Evolutionary conservation across 1,140 invertebrate genomes (phyloP), one percentile per base, ranked within the genome.

Genomic region (Drosophila sturtevanti): DNA sequence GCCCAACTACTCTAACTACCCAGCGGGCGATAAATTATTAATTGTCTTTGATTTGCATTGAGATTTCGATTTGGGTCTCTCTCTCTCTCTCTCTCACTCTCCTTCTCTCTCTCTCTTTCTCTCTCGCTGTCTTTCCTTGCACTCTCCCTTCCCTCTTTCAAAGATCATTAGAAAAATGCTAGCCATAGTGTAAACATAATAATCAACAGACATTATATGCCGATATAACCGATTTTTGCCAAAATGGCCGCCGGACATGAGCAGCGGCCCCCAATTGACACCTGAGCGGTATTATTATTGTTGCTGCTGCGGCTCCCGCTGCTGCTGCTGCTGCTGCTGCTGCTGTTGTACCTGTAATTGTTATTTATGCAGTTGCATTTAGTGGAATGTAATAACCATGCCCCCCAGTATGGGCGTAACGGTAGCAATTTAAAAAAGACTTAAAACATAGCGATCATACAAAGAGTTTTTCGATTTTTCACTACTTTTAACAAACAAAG

Each of bases 281-380:
- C 84, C 84, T 87, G 84, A 89, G 84, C 69, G 69, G 65, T 61
- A 61, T 78, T 76, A 70, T 63, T 71, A 70, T 63, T 84, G 72
- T 37, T 72, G 63, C 44, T 31, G 2, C 27, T 31, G 7, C 27
- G 7, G 27, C 4, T 73, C 54, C 44, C 63, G 59, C 52, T 59
- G 54, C 48, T 48, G 37, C 44, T 41, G 69, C 31, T 58, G 51
- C 34, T 14, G 41, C 58, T 10, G 71, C 38, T 51, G 63, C 65
- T 61, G 67, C 69, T 64, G 61, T 11, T 54, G 74, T 62, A 61
- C 35, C 74, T 77, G 79, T 87, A 87, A 87, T 87, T 87, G 84
- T 87, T 87, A 87, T 87, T 87, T 87, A 87, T 87, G 84, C 79
- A 87, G 76, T 87, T 89, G 84, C 84, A 87, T 87, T 89, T 87